Base-by-base conservation (phyloP, 2,888 invertebrate species). In the Punctoribates punctum region DNA sequence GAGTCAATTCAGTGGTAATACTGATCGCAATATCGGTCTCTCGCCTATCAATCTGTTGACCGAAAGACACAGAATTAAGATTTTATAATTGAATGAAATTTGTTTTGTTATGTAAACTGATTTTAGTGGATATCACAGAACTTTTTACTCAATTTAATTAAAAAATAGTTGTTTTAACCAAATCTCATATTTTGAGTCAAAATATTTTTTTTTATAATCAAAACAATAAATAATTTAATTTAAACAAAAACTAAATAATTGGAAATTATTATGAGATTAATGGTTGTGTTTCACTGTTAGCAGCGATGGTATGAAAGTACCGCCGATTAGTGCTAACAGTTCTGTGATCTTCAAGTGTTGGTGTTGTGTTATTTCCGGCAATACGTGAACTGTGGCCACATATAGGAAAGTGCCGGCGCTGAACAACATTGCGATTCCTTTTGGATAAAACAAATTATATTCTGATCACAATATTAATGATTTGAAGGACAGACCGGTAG, bases 401-500 rank as follows among this genome's bases (percentile, higher is more conserved):
- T 98, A 99, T 0, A 99, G 87, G 85, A 99, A 99, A 17, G 99
- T 99, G 0, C 99, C 99, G 0, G 97, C 99, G 62, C 97, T 97
- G 85, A 99, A 99, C 48, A 99, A 85, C 96, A 99, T 96, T 0
- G 98, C 96, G 77, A 98, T 90, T 84, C 94, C 98, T 77, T 46
- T 57, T n/a, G 4, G 9, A n/a, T 2, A 51, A 13, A n/a, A 51
- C 11, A 29, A 27, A 60, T 27, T 70, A 29, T 3, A 8, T 60
- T 60, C 70, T 4, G 29, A 57, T 11, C 51, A n/a, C 20, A 70
- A n/a, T 34, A 17, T 51, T 5, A 51, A 51, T 51, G n/a, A n/a
- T 17, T 51, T n/a, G 51, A 17, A 13, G 11, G 23, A 48, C 51
- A 62, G 11, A 75, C 78, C 78, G 34, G 98, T 98, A 1, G 94